These are phyloP conservation scores for Neria commutata DNA, from an alignment of 2,888 invertebrate species.

Conservation along the genomic window DNA sequence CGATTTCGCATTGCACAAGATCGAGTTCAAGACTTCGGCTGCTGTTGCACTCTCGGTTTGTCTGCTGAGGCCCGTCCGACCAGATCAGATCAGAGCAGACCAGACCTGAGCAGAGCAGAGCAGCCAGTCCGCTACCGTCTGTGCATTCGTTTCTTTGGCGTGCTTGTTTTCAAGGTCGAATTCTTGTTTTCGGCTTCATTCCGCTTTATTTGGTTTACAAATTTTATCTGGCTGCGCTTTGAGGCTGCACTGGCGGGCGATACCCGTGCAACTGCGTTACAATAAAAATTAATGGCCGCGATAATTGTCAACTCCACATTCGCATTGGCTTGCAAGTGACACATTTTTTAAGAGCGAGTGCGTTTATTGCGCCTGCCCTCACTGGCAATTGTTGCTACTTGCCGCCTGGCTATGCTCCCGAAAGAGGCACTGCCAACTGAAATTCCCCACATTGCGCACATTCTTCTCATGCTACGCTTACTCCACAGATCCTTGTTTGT, in stretches of 20 bases:
- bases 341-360: not conserved
- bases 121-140: slow-evolving; percentile 27
- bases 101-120: no score
- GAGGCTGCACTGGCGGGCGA: no score
- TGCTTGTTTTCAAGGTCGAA: slow-evolving; percentile 45
- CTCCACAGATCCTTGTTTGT: slow-evolving; percentile 87
- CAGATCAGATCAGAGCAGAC: no score
- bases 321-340: no score
- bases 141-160: slow-evolving; percentile 40
- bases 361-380: no score
- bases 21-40: slow-evolving; percentile 45
- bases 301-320: no score
- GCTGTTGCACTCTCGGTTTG: not conserved
- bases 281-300: no score
- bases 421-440: not conserved
- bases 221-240: no score
- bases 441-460: not conserved
- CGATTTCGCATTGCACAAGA: slow-evolving; percentile 31
- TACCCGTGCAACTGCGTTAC: no score
- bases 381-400: no score
- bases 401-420: no score
- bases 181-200: slow-evolving; percentile 41
- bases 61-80: slow-evolving; percentile 24
- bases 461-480: slow-evolving; percentile 38
- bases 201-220: slow-evolving; percentile 16